Conservation (phyloP, 2,113 vertebrate genomes). For the Xiphias gladius region DNA sequence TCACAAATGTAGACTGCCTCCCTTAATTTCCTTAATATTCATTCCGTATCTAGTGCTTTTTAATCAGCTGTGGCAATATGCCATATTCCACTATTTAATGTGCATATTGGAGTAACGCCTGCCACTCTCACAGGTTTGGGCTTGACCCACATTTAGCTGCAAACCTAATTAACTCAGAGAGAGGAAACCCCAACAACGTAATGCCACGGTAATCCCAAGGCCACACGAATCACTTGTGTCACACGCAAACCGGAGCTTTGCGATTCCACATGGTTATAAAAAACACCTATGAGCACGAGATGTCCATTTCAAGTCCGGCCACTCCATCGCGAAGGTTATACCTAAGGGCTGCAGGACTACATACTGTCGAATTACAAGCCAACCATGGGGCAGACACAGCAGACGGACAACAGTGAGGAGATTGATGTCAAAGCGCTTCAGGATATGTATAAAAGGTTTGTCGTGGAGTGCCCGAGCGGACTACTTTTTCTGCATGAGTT, state of each 20-base stretch:
- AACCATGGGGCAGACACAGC: slow-evolving; percentile 80
- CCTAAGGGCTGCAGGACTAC: slow-evolving; percentile 24
- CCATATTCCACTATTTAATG: background rate
- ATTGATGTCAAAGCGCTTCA: slow-evolving; percentile 81
- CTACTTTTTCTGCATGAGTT: slow-evolving; percentile 83
- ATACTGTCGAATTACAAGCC: slow-evolving; percentile 23
- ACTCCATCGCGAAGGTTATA: background rate
- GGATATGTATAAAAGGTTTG: slow-evolving; percentile 85
- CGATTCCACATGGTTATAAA: slow-evolving; percentile 49
- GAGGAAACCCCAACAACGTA: slow-evolving; percentile 56
- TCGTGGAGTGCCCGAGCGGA: slow-evolving; percentile 83
- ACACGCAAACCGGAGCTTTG: slow-evolving; percentile 21
- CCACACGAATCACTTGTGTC: slow-evolving; percentile 57
- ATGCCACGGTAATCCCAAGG: slow-evolving; percentile 59
- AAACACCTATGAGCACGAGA: slow-evolving; percentile 11
- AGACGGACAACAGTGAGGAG: slow-evolving; percentile 58
- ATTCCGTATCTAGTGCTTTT: too few relatives aligned
- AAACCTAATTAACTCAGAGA: slow-evolving; percentile 11
- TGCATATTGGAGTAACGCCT: background rate
- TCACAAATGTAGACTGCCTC: too few relatives aligned
- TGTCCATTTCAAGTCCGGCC: background rate
- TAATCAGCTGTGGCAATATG: background rate
- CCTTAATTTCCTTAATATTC: too few relatives aligned
- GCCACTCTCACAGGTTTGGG: background rate
- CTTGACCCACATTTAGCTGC: background rate